phyloP scores from a whole-genome alignment of 2,113 vertebrate genomes.

The Trinectes maculatus region DNA sequence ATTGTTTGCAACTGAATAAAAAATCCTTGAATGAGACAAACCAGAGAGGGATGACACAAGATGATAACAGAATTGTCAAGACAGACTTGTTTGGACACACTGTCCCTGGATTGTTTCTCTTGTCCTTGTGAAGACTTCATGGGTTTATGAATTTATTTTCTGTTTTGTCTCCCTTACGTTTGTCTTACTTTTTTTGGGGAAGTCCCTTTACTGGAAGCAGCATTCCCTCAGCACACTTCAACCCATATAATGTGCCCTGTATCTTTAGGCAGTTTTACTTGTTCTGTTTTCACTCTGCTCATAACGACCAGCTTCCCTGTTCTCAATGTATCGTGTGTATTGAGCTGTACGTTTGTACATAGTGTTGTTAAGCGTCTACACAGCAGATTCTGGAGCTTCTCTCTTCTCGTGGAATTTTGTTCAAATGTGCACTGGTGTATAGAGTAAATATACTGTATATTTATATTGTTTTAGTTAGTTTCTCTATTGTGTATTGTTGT shows the following conservation, averaged over 20 bases:
- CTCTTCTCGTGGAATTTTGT: no score
- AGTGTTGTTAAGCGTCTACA: not conserved
- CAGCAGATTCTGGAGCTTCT: not conserved
- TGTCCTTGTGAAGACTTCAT: not conserved
- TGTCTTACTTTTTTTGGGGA: not conserved
- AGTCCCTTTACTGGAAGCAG: not conserved
- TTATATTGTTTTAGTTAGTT: no score
- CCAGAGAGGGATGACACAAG: not conserved
- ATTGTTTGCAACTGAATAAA: not conserved
- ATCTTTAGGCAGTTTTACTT: not conserved
- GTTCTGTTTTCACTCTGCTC: not conserved
- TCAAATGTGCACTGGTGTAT: no score
- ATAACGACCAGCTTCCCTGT: not conserved
- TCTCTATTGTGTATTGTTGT: no score
- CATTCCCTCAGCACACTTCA: not conserved
- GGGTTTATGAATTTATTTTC: not conserved
- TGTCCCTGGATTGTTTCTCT: not conserved
- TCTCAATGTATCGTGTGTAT: not conserved
- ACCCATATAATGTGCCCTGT: not conserved
- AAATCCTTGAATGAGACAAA: not conserved
- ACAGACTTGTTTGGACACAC: conserved; percentile 2
- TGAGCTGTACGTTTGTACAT: not conserved
- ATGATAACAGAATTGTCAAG: not conserved
- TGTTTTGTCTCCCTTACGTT: no score
- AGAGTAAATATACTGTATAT: no score